Evolutionary conservation across 1,140 invertebrate species (phyloP).

Genomic region (Philotrypesis tridentata): DNA sequence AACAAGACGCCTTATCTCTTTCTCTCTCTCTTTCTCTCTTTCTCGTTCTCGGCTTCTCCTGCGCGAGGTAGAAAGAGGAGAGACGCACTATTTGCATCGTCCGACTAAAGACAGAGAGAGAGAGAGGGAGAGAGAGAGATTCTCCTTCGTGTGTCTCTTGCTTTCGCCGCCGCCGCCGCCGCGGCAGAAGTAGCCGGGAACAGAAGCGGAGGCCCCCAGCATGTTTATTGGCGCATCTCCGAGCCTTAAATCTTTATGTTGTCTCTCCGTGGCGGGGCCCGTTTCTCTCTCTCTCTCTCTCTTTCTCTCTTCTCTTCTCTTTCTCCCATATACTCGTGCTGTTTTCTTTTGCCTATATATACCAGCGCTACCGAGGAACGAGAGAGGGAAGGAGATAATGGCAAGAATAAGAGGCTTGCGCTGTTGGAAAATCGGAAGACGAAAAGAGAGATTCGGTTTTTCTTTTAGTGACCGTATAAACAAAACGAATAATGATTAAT

Average conservation of each 20-base stretch:
- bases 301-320: not conserved
- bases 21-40: not conserved
- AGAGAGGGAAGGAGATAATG: conserved; percentile 40
- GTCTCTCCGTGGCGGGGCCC: conserved; percentile 69
- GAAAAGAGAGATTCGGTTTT: too few relatives aligned
- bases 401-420: not conserved
- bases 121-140: conserved; percentile 48
- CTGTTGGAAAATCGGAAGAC: not conserved
- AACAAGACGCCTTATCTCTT: conserved; percentile 42
- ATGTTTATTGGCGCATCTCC: conserved; percentile 74
- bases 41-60: not conserved
- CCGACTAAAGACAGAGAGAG: conserved; percentile 43
- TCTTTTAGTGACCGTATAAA: too few relatives aligned
- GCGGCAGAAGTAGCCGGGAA: conserved; percentile 63
- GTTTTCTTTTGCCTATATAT: conserved; percentile 24
- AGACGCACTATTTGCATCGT: conserved; percentile 47
- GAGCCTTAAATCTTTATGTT: conserved; percentile 75
- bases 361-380: conserved; percentile 40
- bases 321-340: not conserved
- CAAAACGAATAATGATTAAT: too few relatives aligned
- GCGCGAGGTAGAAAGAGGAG: too few relatives aligned
- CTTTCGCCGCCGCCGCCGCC: conserved; percentile 52
- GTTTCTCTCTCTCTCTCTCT: conserved; percentile 41
- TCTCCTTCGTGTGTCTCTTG: conserved; percentile 33
- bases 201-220: conserved; percentile 68